phyloP scores from a whole-genome alignment of 1,140 invertebrate genomes.

The Cydia strobilella region DNA sequence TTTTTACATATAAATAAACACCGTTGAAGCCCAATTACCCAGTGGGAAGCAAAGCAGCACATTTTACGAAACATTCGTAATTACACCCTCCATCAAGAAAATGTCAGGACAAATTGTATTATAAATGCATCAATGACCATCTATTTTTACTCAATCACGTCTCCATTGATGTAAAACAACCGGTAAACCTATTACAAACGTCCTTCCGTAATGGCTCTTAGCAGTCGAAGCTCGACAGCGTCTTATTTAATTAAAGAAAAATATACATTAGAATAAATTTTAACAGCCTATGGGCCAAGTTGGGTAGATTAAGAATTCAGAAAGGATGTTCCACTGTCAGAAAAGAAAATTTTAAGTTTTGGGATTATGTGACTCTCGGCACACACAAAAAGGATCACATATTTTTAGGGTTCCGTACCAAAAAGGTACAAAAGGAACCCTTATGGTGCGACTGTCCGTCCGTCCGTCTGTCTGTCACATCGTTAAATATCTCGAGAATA shows the following conservation, averaged over 20 bases:
- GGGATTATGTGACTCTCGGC: not conserved
- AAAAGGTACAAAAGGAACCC: no score
- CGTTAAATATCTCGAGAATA: no score
- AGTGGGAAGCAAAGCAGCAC: no score
- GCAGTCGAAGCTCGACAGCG: constrained; percentile 48
- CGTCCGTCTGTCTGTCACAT: no score
- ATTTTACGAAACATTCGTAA: no score
- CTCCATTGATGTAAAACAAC: not conserved
- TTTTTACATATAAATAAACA: no score
- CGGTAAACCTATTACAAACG: constrained; percentile 7
- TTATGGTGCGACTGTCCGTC: no score
- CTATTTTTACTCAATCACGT: not conserved
- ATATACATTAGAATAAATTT: constrained; percentile 60
- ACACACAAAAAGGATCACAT: no score
- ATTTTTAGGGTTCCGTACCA: no score
- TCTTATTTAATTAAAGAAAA: constrained; percentile 63
- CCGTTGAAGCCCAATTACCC: no score
- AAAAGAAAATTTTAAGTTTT: not conserved
- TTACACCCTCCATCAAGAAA: no score
- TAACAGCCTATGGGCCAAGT: constrained; percentile 39
- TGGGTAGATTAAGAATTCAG: constrained; percentile 22
- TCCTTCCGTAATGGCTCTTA: constrained; percentile 32
- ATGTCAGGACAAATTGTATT: no score
- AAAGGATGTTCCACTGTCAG: not conserved
- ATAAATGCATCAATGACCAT: not conserved